These are phyloP conservation scores for Calliopum simillimum DNA, from an alignment of 2,888 invertebrate genomes.

Conservation along the genomic window DNA sequence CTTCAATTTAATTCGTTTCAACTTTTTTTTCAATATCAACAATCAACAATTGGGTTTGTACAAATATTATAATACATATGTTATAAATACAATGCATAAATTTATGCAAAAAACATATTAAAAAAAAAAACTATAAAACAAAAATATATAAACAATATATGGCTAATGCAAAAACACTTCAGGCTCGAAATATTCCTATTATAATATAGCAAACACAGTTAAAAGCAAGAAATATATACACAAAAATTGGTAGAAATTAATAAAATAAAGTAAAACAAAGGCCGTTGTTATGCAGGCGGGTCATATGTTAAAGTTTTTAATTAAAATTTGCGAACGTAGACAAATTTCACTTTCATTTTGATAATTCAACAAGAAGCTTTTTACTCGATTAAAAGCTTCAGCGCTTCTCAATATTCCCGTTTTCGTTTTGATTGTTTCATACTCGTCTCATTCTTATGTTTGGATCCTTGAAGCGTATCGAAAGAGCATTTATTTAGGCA, in stretches of 20 bases:
- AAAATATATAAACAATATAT: constrained; percentile 30
- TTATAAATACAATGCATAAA: too few species aligned
- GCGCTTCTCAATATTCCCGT: too few species aligned
- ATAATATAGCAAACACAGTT: constrained; percentile 38
- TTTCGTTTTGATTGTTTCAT: too few species aligned
- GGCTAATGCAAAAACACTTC: constrained; percentile 49
- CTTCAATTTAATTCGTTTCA: constrained; percentile 5
- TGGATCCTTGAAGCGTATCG: too few species aligned
- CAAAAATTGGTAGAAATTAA: constrained; percentile 12
- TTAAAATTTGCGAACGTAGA: too few species aligned
- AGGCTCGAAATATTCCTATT: constrained; percentile 54
- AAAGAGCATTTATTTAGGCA: too few species aligned
- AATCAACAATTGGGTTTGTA: not conserved
- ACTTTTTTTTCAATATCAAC: not conserved
- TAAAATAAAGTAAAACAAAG: constrained; percentile 6
- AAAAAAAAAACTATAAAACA: not conserved
- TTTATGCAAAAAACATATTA: not conserved
- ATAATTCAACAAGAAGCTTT: too few species aligned
- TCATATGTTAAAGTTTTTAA: too few species aligned
- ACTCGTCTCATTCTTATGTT: too few species aligned
- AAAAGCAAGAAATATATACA: constrained; percentile 41
- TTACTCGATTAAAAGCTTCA: too few species aligned
- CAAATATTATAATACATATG: not conserved
- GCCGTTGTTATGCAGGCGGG: too few species aligned
- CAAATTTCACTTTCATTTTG: too few species aligned